These are phyloP conservation scores for Eumacrocentrus americanus DNA, from an alignment of 2,888 invertebrate species.

Conservation along the genomic window DNA sequence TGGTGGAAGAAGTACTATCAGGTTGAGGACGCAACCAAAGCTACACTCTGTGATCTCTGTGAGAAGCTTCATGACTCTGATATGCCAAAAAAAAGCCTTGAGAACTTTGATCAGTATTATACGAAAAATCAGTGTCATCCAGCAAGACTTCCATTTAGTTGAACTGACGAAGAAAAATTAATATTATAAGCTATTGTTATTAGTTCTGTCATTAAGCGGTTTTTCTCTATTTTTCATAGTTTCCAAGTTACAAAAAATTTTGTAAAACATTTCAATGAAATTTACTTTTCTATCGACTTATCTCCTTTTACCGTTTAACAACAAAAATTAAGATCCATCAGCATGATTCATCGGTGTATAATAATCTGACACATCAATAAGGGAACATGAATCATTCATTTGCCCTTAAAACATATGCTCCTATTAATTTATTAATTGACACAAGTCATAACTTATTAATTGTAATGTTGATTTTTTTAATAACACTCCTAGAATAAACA, in stretches of 20 bases:
- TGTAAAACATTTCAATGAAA: no score
- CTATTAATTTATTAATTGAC: not conserved
- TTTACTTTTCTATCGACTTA: not conserved
- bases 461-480: not conserved
- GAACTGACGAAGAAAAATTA: no score
- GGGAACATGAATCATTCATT: no score
- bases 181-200: no score
- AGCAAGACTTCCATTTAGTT: not conserved
- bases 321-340: no score
- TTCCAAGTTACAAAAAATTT: no score
- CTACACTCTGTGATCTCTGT: slow-evolving; percentile 25
- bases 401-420: no score
- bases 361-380: no score
- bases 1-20: slow-evolving; percentile 63
- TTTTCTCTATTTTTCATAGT: no score
- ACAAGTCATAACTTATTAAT: not conserved
- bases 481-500: not conserved
- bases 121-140: slow-evolving; percentile 4
- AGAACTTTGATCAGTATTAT: slow-evolving; percentile 22
- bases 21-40: slow-evolving; percentile 27
- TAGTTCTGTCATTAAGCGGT: no score
- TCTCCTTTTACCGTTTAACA: no score
- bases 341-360: no score
- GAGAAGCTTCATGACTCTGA: slow-evolving; percentile 17
- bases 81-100: slow-evolving; percentile 11